Percentiles rank a stretch among this genome's conserved stretches.
These are phyloP conservation scores for Xenopus petersii DNA, from an alignment of 2,797 vertebrate genomes.

Conservation along the genomic window DNA sequence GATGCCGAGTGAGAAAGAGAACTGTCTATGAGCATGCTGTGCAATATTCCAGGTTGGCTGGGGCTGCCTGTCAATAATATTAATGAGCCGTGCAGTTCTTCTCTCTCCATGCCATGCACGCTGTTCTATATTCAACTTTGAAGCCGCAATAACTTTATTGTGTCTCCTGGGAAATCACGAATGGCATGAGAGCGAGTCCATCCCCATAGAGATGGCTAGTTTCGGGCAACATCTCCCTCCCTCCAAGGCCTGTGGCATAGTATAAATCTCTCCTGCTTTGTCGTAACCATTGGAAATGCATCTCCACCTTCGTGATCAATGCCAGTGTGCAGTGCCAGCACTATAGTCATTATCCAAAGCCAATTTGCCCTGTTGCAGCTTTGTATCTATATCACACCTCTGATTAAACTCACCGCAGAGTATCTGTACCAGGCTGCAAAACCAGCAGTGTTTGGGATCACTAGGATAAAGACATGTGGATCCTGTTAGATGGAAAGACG, in stretches of 20 bases:
- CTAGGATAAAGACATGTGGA: no score
- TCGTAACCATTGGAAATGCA: slow-evolving; percentile 4
- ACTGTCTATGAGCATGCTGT: background rate
- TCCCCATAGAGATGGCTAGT: background rate
- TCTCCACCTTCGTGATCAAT: background rate
- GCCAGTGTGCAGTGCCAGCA: no score
- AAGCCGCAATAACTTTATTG: slow-evolving; percentile 9
- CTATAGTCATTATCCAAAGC: no score
- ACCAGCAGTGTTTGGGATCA: no score
- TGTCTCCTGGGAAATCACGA: slow-evolving; percentile 6
- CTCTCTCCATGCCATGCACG: background rate
- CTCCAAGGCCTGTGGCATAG: no score
- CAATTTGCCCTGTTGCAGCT: no score
- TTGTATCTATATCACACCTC: no score
- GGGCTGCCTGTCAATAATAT: slow-evolving; percentile 7
- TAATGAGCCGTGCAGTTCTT: slow-evolving; percentile 19
- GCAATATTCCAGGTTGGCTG: background rate
- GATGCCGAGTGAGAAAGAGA: no score
- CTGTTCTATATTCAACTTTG: background rate
- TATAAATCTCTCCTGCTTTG: background rate
- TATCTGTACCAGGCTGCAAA: no score
- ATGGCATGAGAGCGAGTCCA: background rate
- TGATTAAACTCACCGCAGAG: no score
- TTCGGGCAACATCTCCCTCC: background rate
- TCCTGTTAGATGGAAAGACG: no score